Percentiles rank a stretch among this genome's conserved stretches.
These are phyloP conservation scores for Myocastor coypus DNA, from an alignment of 2,113 vertebrate species.

Conservation along the genomic window DNA sequence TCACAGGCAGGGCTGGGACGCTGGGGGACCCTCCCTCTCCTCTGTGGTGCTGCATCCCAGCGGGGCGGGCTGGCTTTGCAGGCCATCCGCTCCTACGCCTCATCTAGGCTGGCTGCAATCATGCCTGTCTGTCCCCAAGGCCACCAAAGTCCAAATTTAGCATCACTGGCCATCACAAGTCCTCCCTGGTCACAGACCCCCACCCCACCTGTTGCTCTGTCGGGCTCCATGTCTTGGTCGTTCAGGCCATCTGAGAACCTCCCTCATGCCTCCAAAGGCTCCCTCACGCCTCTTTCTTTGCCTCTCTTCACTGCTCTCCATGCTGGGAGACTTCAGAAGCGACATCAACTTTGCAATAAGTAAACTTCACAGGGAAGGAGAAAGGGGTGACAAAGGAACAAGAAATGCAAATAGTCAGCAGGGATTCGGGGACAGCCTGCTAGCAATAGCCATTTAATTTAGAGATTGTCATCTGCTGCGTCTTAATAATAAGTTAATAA, in stretches of 20 bases:
- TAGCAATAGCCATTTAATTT: not conserved
- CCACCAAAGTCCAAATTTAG: fast-evolving
- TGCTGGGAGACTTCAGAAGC: not conserved
- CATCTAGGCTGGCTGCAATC: not conserved
- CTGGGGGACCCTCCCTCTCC: not conserved
- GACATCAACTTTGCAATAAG: not conserved
- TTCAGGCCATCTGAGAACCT: not conserved
- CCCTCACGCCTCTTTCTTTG: not conserved
- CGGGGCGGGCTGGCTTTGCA: not conserved
- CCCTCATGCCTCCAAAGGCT: not conserved
- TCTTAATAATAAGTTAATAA: not conserved
- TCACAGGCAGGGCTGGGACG: not conserved
- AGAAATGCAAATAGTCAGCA: not conserved
- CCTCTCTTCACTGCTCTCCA: not conserved
- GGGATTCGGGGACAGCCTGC: not conserved
- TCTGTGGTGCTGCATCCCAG: not conserved
- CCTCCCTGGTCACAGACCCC: too few relatives aligned
- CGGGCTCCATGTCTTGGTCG: not conserved
- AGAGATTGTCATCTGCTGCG: not conserved
- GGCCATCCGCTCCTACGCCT: not conserved
- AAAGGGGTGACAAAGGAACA: not conserved
- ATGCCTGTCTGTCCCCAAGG: not conserved
- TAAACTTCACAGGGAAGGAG: not conserved
- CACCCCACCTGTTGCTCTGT: not conserved
- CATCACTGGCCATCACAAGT: not conserved